These are phyloP conservation scores for Bombus pascuorum DNA, from an alignment of 1,140 invertebrate species.

Conservation along the genomic window DNA sequence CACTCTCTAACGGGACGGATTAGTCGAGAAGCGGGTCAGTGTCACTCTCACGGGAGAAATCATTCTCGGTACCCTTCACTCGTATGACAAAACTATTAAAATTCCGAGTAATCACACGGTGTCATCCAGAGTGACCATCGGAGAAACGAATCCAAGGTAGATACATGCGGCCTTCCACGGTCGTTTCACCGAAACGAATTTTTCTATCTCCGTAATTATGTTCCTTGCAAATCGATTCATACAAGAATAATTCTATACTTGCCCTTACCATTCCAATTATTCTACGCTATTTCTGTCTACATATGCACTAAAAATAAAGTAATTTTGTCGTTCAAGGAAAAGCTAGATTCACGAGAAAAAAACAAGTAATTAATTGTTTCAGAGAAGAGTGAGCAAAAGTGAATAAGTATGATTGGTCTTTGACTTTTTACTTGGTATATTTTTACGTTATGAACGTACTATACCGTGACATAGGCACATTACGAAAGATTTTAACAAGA, in stretches of 20 bases:
- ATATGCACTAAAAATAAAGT: neutral
- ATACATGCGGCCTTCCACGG: neutral
- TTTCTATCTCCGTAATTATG: neutral
- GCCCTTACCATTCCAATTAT: neutral
- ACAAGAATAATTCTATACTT: neutral
- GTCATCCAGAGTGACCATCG: conserved; percentile 35
- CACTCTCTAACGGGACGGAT: conserved; percentile 39
- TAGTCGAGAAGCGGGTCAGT: conserved; percentile 48
- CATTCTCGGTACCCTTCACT: conserved; percentile 52
- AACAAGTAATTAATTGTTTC: neutral
- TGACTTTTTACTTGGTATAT: too few species aligned
- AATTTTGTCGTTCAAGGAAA: neutral
- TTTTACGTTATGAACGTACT: too few species aligned
- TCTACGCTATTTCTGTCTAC: neutral
- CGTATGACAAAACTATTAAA: conserved; percentile 55
- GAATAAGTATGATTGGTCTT: too few species aligned
- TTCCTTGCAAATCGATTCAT: neutral
- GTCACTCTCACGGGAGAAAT: conserved; percentile 54
- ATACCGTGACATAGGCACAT: too few species aligned
- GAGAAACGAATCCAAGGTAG: conserved; percentile 45
- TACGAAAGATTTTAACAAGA: too few species aligned
- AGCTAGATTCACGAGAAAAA: neutral
- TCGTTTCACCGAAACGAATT: neutral
- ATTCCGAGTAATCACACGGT: conserved; percentile 45
- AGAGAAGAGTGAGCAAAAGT: neutral